Base-by-base conservation (phyloP, 2,113 vertebrate genomes). In the Athene noctua region DNA sequence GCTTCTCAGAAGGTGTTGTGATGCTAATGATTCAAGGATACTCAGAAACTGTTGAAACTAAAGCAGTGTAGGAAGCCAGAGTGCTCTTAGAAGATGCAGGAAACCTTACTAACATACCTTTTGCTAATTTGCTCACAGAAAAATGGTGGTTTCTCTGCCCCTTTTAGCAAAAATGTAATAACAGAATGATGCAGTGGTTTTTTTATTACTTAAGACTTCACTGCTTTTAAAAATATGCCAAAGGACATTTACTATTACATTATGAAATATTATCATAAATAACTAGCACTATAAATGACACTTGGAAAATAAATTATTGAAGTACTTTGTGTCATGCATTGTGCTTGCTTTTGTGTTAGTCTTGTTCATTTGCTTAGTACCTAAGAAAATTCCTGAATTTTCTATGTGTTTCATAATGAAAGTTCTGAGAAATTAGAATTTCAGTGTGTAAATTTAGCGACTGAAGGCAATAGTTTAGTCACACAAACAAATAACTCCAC, bases 201-300 rank as follows among this genome's bases (percentile, higher is more conserved):
- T 81, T 81, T 44, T 80, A 52, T 71, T 88, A 71, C 57, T 49
- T 34, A 63, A 82, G 70, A 71, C n/a, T 82, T 92, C 20, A 57
- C 40, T 88, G 54, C 55, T 79, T 93, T 90, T 63, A 57, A 71
- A 90, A 94, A 59, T 65, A 72, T 36, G 15, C 40, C 32, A 62
- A 66, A 88, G 73, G 74, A 59, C 49, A 62, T 46, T 86, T 80
- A 71, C 49, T 77, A 2, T 66, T 86, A 66, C 22, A 1, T 40
- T 90, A 61, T 73, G 55, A 88, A 91, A 85, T 95, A 49, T 71
- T 92, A 90, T 73, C 19, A 13, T 65, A 91, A 90, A 90, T 81
- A 82, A 70, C 16, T 70, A 83, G 59, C 21, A 6, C 71, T 36
- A 15, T 58, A 82, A 92, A 83, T 52, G 17, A 65, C 40, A 57